Evolutionary conservation across 1,140 invertebrate species (phyloP).

Genomic region (Laupala kohalensis): DNA sequence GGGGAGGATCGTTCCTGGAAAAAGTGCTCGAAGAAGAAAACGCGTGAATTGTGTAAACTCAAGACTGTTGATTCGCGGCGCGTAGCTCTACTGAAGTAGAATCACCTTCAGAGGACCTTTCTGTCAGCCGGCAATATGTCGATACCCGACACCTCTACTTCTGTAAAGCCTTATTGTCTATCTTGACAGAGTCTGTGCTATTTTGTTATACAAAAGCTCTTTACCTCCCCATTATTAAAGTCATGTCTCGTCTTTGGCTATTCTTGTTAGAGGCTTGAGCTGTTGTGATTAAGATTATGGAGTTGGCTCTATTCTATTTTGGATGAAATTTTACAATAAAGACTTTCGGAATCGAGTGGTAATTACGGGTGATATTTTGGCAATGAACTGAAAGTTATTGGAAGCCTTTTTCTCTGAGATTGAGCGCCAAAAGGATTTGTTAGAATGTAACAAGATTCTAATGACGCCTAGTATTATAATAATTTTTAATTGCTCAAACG

Average conservation of each 20-base stretch:
- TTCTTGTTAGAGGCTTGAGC: neutral
- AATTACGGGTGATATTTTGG: neutral
- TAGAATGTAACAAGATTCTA: neutral
- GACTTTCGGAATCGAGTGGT: neutral
- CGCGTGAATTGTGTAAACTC: no score
- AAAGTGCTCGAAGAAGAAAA: no score
- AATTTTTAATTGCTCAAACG: neutral
- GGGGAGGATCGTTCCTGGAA: no score
- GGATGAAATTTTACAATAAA: neutral
- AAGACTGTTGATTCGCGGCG: no score
- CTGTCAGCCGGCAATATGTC: neutral
- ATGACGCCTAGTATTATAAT: neutral
- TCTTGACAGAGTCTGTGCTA: neutral
- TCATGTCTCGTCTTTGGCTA: neutral
- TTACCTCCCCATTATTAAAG: neutral
- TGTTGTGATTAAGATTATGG: neutral
- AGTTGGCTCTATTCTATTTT: neutral
- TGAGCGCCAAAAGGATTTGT: neutral
- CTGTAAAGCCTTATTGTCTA: neutral
- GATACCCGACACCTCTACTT: neutral
- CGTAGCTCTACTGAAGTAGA: neutral
- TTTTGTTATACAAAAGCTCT: neutral
- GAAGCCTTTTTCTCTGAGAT: neutral
- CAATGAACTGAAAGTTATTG: neutral
- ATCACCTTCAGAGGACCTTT: neutral